Conservation (phyloP, 2,797 vertebrate genomes). For the Rhinella marina region DNA sequence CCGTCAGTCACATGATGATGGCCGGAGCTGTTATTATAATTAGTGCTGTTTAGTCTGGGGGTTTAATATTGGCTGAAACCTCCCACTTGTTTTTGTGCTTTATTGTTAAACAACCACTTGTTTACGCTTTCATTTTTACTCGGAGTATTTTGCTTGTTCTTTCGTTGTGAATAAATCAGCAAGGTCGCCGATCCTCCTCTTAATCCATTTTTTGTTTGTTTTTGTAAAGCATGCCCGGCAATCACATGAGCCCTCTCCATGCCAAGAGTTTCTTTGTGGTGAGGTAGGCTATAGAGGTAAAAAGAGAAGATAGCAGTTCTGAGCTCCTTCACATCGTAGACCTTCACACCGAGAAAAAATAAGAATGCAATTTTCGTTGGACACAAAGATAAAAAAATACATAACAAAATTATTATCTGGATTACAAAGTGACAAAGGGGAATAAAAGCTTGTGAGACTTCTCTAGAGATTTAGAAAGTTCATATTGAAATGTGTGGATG, state of each 20-base stretch:
- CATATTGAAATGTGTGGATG: background rate
- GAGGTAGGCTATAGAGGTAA: background rate
- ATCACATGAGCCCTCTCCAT: conserved; percentile 13
- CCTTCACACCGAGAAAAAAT: background rate
- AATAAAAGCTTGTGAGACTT: background rate
- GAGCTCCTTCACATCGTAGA: background rate
- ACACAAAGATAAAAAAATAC: background rate
- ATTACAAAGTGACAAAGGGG: background rate
- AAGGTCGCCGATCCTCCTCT: conserved; percentile 32
- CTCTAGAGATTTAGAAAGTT: background rate
- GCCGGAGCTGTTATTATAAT: background rate
- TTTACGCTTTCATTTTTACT: background rate
- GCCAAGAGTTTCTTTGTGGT: conserved; percentile 24
- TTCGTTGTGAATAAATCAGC: conserved; percentile 36
- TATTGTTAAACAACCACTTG: conserved; percentile 35
- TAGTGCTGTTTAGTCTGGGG: conserved; percentile 50
- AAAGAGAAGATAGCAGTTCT: background rate
- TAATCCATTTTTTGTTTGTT: conserved; percentile 18
- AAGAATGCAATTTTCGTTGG: background rate
- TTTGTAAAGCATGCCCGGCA: background rate
- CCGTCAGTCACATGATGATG: background rate
- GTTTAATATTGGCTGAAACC: conserved; percentile 31
- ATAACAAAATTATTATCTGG: background rate
- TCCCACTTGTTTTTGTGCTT: conserved; percentile 6
- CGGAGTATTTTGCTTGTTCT: background rate